Percentiles rank a stretch among this genome's conserved stretches.
phyloP scores from a whole-genome alignment of 2,113 vertebrate species.

The Dicaeum eximium region DNA sequence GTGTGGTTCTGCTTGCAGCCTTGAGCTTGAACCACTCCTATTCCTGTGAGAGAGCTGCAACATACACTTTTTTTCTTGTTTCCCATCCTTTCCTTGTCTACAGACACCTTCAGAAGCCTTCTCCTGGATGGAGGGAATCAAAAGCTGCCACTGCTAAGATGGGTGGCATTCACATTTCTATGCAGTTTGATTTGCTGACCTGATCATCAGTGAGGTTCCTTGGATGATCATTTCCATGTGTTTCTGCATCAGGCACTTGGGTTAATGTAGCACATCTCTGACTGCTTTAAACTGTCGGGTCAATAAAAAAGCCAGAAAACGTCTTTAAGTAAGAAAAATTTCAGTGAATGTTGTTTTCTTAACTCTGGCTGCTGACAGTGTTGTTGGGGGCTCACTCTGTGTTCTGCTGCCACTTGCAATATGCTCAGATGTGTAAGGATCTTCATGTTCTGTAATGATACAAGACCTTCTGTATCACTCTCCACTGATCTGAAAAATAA shows the following conservation, averaged over 20 bases:
- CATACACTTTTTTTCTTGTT: neutral
- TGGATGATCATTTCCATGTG: neutral
- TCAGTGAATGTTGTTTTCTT: conserved; percentile 43
- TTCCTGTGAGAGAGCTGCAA: neutral
- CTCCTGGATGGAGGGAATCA: neutral
- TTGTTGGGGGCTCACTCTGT: conserved; percentile 7
- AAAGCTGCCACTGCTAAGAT: neutral
- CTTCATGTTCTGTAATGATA: conserved; percentile 64
- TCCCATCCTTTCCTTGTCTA: neutral
- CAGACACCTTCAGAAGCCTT: neutral
- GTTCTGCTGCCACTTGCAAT: conserved; percentile 43
- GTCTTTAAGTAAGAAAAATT: conserved; percentile 38
- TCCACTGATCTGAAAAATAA: conserved; percentile 73
- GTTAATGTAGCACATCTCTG: neutral
- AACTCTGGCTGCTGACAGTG: neutral
- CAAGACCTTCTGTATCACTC: conserved; percentile 51
- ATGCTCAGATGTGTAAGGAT: conserved; percentile 49
- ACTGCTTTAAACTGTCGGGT: conserved; percentile 20
- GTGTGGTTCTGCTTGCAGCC: neutral
- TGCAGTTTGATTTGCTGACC: neutral
- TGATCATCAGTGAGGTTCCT: neutral
- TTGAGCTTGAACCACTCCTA: neutral
- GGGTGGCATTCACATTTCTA: neutral
- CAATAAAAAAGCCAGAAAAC: conserved; percentile 26
- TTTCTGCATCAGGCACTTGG: neutral